Evolutionary conservation across 2,797 vertebrate genomes (phyloP), one percentile per base, ranked within the genome.

Genomic region (Trachops cirrhosus): DNA sequence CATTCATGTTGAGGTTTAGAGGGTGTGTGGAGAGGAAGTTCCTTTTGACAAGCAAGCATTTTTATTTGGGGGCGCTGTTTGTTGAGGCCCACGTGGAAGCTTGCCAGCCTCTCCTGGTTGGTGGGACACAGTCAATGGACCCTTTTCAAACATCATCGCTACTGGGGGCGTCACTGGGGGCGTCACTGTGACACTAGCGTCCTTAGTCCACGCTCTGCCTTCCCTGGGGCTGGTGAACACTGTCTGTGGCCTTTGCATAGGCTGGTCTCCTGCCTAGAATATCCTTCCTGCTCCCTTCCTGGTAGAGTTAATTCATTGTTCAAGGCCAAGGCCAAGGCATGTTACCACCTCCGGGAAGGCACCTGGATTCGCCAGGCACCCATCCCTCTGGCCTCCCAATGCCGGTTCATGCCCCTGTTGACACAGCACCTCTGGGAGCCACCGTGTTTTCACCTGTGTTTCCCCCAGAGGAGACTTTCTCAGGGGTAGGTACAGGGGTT

Each of bases 111-210:
- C 73, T 22, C 85, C 7, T 2, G n/a, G 39, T 29, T 6, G 16
- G 34, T 3, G 54, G 44, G 19, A 4, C 52, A 11, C 22, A 32
- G 44, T n/a, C 21, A 15, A 1, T 1, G 15, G 2, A 0, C 4
- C 1, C 21, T 79, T 34, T 77, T 9, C 52, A 41, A 34, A 21
- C 6, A 4, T 12, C 5, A 0, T 32, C 18, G 7, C 54, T 8
- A 0, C 15, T 5, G 0, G 68, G 22, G 71, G 26, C 5, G 0
- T 18, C 10, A 0, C 15, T 5, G 0, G 68, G 22, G 71, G 26
- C 5, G 0, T 18, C n/a, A 14, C 90, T 8, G n/a, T 59, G 80
- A 32, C 57, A 6, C 9, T 46, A 41, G 52, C 26, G 2, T 15
- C 59, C 80, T 32, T 2, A 4, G 12, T 15, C n/a, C 29, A 7